These are phyloP conservation scores for Onchidella celtica DNA, from an alignment of 2,888 invertebrate genomes.

Conservation along the genomic window DNA sequence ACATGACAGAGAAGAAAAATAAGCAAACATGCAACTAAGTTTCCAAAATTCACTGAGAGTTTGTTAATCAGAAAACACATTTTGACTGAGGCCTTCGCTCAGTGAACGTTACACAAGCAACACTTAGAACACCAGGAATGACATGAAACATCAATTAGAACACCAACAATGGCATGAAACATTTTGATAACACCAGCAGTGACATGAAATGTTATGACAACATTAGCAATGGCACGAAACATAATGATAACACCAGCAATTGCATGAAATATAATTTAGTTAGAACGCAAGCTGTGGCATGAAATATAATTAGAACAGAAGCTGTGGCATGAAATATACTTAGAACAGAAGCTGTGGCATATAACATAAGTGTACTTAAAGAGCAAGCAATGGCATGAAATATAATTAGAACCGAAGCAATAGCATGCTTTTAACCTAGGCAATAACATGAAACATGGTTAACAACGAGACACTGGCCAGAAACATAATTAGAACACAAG, in stretches of 20 bases:
- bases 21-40: not conserved
- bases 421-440: not conserved
- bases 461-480: not conserved
- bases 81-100: not conserved
- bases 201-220: not conserved
- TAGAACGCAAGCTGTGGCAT: not conserved
- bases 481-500: not conserved
- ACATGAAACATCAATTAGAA: not conserved
- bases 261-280: not conserved
- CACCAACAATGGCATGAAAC: not conserved
- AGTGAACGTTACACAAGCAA: not conserved
- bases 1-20: not conserved
- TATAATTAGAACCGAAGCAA: not conserved
- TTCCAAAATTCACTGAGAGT: too few relatives aligned
- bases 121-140: not conserved
- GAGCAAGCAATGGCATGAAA: too few relatives aligned
- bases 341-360: not conserved
- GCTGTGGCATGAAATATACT: not conserved
- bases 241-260: not conserved
- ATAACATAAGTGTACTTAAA: not conserved
- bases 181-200: not conserved
- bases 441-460: not conserved
- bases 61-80: not conserved
- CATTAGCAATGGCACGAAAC: not conserved
- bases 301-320: not conserved